Evolutionary conservation across 1,140 invertebrate species (phyloP).

Genomic region (Brachystomella parvula): DNA sequence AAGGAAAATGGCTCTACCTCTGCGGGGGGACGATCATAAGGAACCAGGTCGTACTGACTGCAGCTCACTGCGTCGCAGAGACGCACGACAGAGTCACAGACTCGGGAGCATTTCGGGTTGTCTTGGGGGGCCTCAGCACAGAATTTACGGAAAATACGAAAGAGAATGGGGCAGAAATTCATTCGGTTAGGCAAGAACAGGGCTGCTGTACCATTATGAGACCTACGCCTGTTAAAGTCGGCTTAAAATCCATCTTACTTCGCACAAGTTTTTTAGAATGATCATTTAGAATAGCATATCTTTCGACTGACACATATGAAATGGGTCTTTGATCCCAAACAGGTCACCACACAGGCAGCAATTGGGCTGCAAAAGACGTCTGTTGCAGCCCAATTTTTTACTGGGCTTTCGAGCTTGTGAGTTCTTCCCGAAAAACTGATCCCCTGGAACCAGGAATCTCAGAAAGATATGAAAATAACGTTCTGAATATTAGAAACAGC

Average conservation of each 20-base stretch:
- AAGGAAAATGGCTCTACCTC: neutral
- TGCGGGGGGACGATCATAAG: constrained; percentile 14
- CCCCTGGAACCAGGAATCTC: too few species aligned
- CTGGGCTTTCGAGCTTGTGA: too few species aligned
- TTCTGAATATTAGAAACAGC: too few species aligned
- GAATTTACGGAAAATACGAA: neutral
- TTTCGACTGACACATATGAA: too few species aligned
- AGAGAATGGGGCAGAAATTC: neutral
- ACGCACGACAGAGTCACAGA: neutral
- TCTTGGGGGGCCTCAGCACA: neutral
- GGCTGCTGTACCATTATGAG: neutral
- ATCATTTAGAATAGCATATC: neutral
- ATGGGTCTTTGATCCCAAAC: too few species aligned
- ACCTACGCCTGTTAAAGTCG: neutral
- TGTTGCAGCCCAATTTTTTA: too few species aligned
- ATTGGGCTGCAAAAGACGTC: too few species aligned
- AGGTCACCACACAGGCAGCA: too few species aligned
- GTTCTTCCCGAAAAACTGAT: too few species aligned
- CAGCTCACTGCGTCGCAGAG: constrained; percentile 15
- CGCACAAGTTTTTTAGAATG: neutral
- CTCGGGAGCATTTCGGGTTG: neutral
- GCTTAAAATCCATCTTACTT: neutral
- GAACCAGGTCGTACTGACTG: constrained; percentile 13
- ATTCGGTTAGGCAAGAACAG: neutral
- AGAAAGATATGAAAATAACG: too few species aligned